phyloP scores from a whole-genome alignment of 2,888 invertebrate genomes.

The Cheilosia urbana region DNA sequence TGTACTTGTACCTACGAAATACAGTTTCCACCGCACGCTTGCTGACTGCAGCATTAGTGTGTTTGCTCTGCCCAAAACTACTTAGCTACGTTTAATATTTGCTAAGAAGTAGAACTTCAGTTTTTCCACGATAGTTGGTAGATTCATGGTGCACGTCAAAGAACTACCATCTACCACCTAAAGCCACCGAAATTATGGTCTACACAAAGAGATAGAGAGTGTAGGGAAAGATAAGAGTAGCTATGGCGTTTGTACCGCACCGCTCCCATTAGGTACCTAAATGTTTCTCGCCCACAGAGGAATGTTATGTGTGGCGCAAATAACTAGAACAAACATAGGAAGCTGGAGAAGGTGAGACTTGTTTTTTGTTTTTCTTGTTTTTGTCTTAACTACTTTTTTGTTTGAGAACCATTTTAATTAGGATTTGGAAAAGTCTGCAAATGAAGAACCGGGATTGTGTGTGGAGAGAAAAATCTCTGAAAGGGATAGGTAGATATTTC shows the following conservation, averaged over 20 bases:
- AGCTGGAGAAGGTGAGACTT: constrained; percentile 32
- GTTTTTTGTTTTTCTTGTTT: constrained; percentile 20
- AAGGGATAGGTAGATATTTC: constrained; percentile 70
- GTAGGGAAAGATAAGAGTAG: constrained; percentile 51
- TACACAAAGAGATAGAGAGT: not conserved
- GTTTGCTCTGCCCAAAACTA: constrained; percentile 49
- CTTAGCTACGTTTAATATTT: constrained; percentile 72
- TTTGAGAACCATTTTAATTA: constrained; percentile 70
- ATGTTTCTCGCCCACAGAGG: constrained; percentile 6
- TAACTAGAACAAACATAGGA: constrained; percentile 2
- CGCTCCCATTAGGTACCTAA: constrained; percentile 32
- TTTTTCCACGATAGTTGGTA: constrained; percentile 33
- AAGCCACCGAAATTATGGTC: constrained; percentile 61
- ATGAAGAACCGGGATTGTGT: constrained; percentile 44
- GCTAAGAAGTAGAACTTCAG: constrained; percentile 65
- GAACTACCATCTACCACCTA: constrained; percentile 47
- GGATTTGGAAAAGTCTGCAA: constrained; percentile 49
- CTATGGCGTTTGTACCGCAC: constrained; percentile 14
- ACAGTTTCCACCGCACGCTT: constrained; percentile 4
- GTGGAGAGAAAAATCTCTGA: constrained; percentile 41
- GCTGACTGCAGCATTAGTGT: constrained; percentile 29
- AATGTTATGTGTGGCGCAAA: not conserved
- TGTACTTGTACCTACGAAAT: constrained; percentile 2
- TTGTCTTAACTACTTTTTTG: constrained; percentile 37
- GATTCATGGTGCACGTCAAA: constrained; percentile 38